phyloP scores from a whole-genome alignment of 2,113 vertebrate species.

The Oreochromis niloticus region DNA sequence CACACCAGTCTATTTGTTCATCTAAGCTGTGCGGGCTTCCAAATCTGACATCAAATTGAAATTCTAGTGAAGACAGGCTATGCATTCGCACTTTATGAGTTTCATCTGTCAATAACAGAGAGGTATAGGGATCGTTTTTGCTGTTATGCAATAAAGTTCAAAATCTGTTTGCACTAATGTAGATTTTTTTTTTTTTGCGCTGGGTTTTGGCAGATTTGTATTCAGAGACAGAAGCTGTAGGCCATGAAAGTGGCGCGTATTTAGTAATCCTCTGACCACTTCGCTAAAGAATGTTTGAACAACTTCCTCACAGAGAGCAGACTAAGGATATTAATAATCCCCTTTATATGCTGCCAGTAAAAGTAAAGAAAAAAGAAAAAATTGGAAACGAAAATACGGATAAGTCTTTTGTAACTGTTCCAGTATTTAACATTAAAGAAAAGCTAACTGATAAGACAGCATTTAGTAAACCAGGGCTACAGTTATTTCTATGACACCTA shows the following conservation, averaged over 20 bases:
- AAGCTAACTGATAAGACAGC: not conserved
- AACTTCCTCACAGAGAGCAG: constrained; percentile 18
- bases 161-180: constrained; percentile 63
- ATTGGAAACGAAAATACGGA: constrained; percentile 6
- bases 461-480: constrained; percentile 59
- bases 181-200: constrained; percentile 15
- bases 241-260: constrained; percentile 35
- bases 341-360: constrained; percentile 17
- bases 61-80: constrained; percentile 53
- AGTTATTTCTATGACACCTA: constrained; percentile 29
- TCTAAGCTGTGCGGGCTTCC: constrained; percentile 20
- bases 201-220: constrained; percentile 32
- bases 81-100: constrained; percentile 79
- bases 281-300: constrained; percentile 32
- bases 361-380: not conserved
- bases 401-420: constrained; percentile 8
- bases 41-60: constrained; percentile 12
- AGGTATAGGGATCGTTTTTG: constrained; percentile 51
- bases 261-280: constrained; percentile 32
- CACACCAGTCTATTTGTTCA: not conserved
- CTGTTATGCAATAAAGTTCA: constrained; percentile 75
- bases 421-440: not conserved
- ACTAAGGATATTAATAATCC: constrained; percentile 17
- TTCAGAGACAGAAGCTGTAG: constrained; percentile 62
- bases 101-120: constrained; percentile 65